Base-by-base conservation (phyloP, 2,797 vertebrate genomes). In the Macrochelys suwanniensis region DNA sequence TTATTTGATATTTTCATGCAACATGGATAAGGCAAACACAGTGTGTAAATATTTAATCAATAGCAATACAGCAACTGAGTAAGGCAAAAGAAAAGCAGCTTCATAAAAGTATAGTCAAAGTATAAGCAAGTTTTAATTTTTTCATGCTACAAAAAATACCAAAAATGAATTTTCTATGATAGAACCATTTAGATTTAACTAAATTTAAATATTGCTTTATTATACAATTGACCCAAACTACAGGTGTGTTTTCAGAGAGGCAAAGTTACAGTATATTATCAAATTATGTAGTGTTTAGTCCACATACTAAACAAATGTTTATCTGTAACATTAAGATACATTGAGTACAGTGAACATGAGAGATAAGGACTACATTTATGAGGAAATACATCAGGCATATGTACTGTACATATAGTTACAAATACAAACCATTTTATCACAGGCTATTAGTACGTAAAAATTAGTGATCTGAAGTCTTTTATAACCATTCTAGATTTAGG, bases 1-100 rank as follows among this genome's bases (percentile, higher is more conserved):
- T 97, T 96, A 94, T 94, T 96, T 97, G 95, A 83, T 51, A 57
- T 78, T 87, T 97, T 92, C 97, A 97, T 96, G 97, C 97, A 96
- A 95, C 91, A 92, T 86, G 47, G 93, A 80, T 33, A 95, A 96
- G 85, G 90, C 57, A 79, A 92, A 51, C 81, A 56, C 76, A 33
- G 42, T 47, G 80, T n/a, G 23, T 9, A 25, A 95, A 94, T 94
- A 61, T 61, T 61, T 61, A 37, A 65, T 80, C 87, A 85, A 79
- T 45, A 74, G 59, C 25, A 2, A 81, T 85, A 71, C 12, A 45
- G 37, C 56, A 49, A 76, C 5, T 33, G 25, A 82, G 61, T 74
- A 89, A 82, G 84, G 84, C 93, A 77, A 92, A 86, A 87, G 37
- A 84, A 45, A 76, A 57, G n/a, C 54, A 85, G 81, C 17, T 71